Evolutionary conservation across 2,113 vertebrate species (phyloP).

Genomic region (Saimiri boliviensis): DNA sequence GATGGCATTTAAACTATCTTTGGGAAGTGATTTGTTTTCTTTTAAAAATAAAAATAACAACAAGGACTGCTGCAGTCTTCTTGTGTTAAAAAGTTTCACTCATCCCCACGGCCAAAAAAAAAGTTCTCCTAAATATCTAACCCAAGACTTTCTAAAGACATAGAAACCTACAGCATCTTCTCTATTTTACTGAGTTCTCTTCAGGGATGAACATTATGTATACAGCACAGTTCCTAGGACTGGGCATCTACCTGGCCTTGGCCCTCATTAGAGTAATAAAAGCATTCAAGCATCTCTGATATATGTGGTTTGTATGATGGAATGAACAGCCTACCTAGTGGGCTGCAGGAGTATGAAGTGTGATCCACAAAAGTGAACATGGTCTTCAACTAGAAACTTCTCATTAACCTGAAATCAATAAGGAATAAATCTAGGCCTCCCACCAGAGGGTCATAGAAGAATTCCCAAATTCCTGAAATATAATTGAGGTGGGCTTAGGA

Average conservation of each 20-base stretch:
- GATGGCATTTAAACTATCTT: conserved; percentile 46
- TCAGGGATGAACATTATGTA: neutral
- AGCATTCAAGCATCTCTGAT: neutral
- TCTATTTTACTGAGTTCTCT: neutral
- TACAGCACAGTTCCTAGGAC: neutral
- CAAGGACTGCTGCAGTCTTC: neutral
- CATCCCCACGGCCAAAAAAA: neutral
- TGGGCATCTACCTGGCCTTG: neutral
- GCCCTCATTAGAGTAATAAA: neutral
- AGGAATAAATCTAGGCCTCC: neutral
- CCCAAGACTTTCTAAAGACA: neutral
- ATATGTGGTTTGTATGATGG: neutral
- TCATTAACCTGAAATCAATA: neutral
- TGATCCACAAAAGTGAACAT: neutral
- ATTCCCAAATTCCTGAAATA: neutral
- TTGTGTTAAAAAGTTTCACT: neutral
- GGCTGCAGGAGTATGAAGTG: neutral
- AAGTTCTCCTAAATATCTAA: neutral
- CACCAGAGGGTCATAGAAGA: neutral
- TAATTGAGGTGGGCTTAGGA: neutral
- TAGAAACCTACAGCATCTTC: neutral
- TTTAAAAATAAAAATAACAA: conserved; percentile 50
- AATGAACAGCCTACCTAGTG: neutral
- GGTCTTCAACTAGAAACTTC: neutral
- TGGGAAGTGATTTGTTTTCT: conserved; percentile 52